Evolutionary conservation across 2,888 invertebrate genomes (phyloP).

Genomic region (Sphaeridia pumilis): DNA sequence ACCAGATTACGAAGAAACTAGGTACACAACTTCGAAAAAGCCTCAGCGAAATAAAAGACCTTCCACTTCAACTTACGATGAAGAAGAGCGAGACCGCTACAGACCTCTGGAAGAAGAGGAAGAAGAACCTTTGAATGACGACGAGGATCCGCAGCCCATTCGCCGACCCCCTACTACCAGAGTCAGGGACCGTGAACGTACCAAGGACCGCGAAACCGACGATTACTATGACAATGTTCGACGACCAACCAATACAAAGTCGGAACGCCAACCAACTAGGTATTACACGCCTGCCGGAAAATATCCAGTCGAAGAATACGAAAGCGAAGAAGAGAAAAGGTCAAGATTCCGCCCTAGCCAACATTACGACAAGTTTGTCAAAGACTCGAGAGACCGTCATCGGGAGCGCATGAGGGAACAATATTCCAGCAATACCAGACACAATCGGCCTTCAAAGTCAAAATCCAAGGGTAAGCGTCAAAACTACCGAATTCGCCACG

Average conservation of each 20-base stretch:
- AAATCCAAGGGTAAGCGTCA: conserved; percentile 1
- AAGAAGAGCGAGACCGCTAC: neutral
- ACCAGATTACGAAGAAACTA: neutral
- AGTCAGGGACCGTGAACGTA: too few relatives aligned
- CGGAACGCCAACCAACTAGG: too few relatives aligned
- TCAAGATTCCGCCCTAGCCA: conserved; percentile 2
- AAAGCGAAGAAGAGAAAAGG: conserved; percentile 14
- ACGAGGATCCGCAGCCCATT: too few relatives aligned
- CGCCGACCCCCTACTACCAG: too few relatives aligned
- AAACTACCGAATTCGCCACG: neutral
- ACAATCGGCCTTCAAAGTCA: conserved; percentile 1
- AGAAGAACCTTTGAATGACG: neutral
- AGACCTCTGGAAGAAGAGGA: neutral
- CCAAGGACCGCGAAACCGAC: too few relatives aligned
- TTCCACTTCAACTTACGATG: too few relatives aligned
- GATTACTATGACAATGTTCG: too few relatives aligned
- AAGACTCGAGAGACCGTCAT: conserved; percentile 5
- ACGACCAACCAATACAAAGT: neutral
- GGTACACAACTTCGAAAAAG: too few relatives aligned
- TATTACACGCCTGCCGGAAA: too few relatives aligned
- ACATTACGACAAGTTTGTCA: neutral
- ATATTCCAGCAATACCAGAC: conserved; percentile 5
- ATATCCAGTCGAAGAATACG: too few relatives aligned
- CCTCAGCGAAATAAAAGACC: too few relatives aligned
- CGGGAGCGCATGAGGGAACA: neutral